These are phyloP conservation scores for Drosophila neotestacea DNA, from an alignment of 2,888 invertebrate species.

Conservation along the genomic window DNA sequence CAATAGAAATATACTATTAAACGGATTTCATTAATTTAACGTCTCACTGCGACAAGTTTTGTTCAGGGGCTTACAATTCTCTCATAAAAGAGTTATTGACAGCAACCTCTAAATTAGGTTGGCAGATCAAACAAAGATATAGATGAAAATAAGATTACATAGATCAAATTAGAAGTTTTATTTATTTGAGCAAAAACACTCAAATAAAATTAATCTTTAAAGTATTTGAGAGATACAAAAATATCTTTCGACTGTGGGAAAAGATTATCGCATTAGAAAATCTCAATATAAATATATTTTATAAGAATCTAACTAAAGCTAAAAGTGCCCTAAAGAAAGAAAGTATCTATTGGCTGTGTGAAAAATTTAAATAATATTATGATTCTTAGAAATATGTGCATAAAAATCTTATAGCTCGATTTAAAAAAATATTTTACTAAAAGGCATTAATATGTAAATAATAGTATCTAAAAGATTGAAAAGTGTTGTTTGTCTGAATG, in stretches of 20 bases:
- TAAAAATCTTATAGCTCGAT: too few relatives aligned
- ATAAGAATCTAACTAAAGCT: not conserved
- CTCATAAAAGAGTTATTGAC: slow-evolving; percentile 53
- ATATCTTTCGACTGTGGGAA: not conserved
- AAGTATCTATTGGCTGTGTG: not conserved
- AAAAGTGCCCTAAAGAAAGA: not conserved
- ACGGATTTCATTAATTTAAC: slow-evolving; percentile 64
- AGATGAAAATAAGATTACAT: too few relatives aligned
- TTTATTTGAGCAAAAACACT: not conserved
- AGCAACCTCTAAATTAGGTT: not conserved
- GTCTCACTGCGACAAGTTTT: slow-evolving; percentile 7
- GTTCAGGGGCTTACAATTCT: not conserved
- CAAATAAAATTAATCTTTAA: not conserved
- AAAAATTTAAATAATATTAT: not conserved
- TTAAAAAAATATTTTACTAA: too few relatives aligned
- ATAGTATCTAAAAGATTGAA: too few relatives aligned
- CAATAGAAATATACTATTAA: slow-evolving; percentile 44
- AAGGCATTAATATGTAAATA: too few relatives aligned
- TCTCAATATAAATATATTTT: not conserved
- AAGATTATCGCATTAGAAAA: too few relatives aligned
- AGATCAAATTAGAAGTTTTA: not conserved
- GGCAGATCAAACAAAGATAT: not conserved
- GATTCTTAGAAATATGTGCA: not conserved
- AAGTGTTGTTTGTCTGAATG: not conserved
- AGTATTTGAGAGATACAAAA: not conserved